A percentile compares a stretch with the other conserved stretches of the same genome.
phyloP scores from a whole-genome alignment of 1,140 invertebrate species.

The Pteromalus puparum region DNA sequence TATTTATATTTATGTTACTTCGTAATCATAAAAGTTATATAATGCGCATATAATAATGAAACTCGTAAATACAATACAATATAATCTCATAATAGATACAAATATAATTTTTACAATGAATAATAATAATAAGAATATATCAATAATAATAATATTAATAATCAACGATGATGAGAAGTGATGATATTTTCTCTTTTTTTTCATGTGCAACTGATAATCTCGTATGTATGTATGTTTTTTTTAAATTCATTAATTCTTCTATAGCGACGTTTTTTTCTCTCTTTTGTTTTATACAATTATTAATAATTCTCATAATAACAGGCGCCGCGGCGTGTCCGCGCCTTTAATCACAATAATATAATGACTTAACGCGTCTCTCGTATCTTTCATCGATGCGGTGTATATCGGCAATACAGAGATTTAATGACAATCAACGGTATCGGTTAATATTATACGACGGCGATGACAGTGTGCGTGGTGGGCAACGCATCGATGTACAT shows the following conservation, averaged over 20 bases:
- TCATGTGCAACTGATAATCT: constrained; percentile 58
- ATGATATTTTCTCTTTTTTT: constrained; percentile 37
- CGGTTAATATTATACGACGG: background rate
- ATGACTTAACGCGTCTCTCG: constrained; percentile 1
- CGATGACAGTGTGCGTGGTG: background rate
- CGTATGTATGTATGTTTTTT: constrained; percentile 40
- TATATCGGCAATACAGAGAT: background rate
- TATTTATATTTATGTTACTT: constrained; percentile 52
- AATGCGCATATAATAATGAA: constrained; percentile 12
- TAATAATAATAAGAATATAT: constrained; percentile 32
- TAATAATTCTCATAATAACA: constrained; percentile 45
- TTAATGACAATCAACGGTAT: constrained; percentile 3
- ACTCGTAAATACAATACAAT: constrained; percentile 31
- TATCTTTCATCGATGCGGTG: background rate
- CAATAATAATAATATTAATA: constrained; percentile 37
- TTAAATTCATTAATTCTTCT: background rate
- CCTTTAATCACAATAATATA: constrained; percentile 43
- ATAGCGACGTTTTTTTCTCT: background rate
- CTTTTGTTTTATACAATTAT: constrained; percentile 33
- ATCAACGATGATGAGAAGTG: constrained; percentile 43
- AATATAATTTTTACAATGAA: constrained; percentile 39
- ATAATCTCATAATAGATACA: constrained; percentile 32
- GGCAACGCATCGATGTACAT: background rate
- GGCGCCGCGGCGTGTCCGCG: background rate
- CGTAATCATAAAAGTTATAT: constrained; percentile 38